phyloP scores from a whole-genome alignment of 2,797 vertebrate genomes.

The Rhadinocentrus ornatus region DNA sequence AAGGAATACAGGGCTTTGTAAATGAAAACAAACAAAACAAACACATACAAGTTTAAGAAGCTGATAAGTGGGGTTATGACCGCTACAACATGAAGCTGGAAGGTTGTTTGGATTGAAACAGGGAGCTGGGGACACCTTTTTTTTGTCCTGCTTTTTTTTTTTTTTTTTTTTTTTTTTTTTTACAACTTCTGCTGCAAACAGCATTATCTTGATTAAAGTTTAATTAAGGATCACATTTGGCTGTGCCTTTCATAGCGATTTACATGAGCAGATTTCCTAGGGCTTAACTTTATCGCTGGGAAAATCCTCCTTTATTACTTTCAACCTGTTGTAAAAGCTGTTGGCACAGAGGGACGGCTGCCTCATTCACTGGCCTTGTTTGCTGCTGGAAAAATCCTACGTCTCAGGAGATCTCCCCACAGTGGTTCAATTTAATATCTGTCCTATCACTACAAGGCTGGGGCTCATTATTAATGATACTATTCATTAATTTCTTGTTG shows the following conservation, averaged over 20 bases:
- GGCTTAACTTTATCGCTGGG: conserved; percentile 99
- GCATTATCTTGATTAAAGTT: conserved; percentile 99
- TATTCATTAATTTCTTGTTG: conserved; percentile 99
- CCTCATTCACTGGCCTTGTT: conserved; percentile 98
- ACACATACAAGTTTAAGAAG: conserved; percentile 70
- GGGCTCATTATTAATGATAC: conserved; percentile 99
- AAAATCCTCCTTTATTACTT: conserved; percentile 99
- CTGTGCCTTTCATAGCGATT: conserved; percentile 99
- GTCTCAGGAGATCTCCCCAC: conserved; percentile 97
- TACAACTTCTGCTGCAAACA: conserved; percentile 89
- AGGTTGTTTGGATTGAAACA: conserved; percentile 75
- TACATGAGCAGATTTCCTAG: conserved; percentile 99
- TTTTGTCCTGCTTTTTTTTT: conserved; percentile 18
- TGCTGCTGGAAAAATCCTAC: conserved; percentile 98
- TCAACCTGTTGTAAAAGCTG: conserved; percentile 99
- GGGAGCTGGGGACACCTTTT: conserved; percentile 80
- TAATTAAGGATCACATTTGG: conserved; percentile 99
- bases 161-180: conserved; percentile 72
- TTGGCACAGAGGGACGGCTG: conserved; percentile 94
- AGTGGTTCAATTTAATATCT: conserved; percentile 99
- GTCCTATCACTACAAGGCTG: conserved; percentile 97
- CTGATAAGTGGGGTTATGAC: conserved; percentile 80
- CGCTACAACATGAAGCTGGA: conserved; percentile 77
- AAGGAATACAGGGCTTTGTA: conserved; percentile 57
- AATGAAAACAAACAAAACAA: conserved; percentile 72